These are phyloP conservation scores for Mungos mungo DNA, from an alignment of 2,113 vertebrate species.

Conservation along the genomic window DNA sequence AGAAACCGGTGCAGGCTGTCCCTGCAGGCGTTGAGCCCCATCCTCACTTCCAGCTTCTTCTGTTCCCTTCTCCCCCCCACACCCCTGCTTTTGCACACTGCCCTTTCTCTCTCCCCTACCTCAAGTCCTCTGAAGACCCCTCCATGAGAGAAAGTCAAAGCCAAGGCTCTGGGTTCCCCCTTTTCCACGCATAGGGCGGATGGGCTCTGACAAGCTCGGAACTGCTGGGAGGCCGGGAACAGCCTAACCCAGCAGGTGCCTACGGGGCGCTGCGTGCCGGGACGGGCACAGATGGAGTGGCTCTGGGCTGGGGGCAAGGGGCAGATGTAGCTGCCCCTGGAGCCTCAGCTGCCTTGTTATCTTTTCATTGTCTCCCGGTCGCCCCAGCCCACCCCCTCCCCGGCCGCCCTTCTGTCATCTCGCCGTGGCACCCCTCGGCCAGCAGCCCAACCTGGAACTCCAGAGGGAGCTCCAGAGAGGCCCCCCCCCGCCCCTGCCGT, in stretches of 20 bases:
- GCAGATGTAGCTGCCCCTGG: conserved; percentile 60
- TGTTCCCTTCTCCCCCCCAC: too few relatives aligned
- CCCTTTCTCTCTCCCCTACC: neutral
- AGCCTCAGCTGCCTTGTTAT: conserved; percentile 77
- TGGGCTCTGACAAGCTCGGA: neutral
- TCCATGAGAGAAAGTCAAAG: neutral
- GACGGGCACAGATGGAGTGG: conserved; percentile 82
- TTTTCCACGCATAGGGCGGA: neutral
- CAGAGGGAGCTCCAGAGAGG: neutral
- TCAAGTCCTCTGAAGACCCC: neutral
- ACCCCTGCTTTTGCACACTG: neutral
- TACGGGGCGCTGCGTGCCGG: neutral
- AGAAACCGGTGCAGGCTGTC: neutral
- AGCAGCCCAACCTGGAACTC: conserved; percentile 13
- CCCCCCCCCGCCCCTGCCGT: neutral
- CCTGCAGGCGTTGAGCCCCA: rapidly evolving
- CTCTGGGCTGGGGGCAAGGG: conserved; percentile 74
- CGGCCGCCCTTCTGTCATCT: conserved; percentile 80
- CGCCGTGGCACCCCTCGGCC: neutral
- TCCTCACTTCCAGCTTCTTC: neutral
- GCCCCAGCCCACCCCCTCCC: neutral
- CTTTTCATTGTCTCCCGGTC: conserved; percentile 73
- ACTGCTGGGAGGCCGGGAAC: neutral
- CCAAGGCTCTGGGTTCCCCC: neutral
- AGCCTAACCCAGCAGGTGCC: conserved; percentile 24